Evolutionary conservation across 2,888 invertebrate species (phyloP), one percentile per base, ranked within the genome.

Genomic region (Anodontia alba): DNA sequence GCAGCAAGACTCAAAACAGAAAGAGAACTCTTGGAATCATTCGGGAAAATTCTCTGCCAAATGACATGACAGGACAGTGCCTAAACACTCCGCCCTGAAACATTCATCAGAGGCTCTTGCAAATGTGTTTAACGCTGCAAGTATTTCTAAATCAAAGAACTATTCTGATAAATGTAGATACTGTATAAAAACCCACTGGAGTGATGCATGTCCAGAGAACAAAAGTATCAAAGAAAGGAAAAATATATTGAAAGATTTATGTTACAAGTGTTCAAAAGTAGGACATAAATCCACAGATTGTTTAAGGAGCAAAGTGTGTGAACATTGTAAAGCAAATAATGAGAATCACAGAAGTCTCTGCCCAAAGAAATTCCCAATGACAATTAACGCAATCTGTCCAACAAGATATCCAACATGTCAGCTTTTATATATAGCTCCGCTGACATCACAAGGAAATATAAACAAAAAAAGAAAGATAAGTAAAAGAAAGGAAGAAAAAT

Each of bases 331-430:
- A 20, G 10, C 68, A 51, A 33, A 2, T 10, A 75, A 75, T 72
- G 43, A 43, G 17, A 74, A 79, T 49, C 79, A 79, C 17, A 43
- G 79, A 51, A 79, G 75, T 66, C 57, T 79, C 0, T 79, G 79
- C 42, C 43, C 73, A 5, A 73, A 72, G 33, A 78, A 43, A 57
- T 78, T 78, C 38, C 38, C n/a, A 7, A 26, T n/a, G n/a, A n/a
- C n/a, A n/a, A n/a, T n/a, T n/a, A n/a, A n/a, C n/a, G n/a, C n/a
- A n/a, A n/a, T n/a, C n/a, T n/a, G n/a, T n/a, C n/a, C n/a, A n/a
- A n/a, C n/a, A n/a, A n/a, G n/a, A n/a, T n/a, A n/a, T n/a, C n/a
- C n/a, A n/a, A n/a, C n/a, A n/a, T n/a, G n/a, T n/a, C n/a, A n/a
- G n/a, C n/a, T n/a, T n/a, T n/a, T n/a, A n/a, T n/a, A n/a, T n/a